These are phyloP conservation scores for Paguma larvata DNA, from an alignment of 2,797 vertebrate genomes.

Conservation along the genomic window DNA sequence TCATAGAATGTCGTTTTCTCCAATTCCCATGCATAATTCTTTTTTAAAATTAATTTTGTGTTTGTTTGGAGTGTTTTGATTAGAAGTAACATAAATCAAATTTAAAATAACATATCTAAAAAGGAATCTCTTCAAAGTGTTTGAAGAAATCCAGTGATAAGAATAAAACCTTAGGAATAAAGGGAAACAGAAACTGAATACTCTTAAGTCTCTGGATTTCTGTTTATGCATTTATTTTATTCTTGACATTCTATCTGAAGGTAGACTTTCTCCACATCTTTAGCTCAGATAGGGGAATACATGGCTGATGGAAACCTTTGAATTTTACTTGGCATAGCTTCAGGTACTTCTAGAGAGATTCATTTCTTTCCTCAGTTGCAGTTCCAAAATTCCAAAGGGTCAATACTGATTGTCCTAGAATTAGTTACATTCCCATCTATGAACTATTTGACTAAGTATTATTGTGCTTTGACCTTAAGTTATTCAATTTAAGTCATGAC, in stretches of 20 bases:
- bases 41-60: background rate
- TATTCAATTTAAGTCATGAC: background rate
- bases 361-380: background rate
- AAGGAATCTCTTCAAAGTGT: background rate
- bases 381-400: background rate
- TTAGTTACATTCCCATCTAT: background rate
- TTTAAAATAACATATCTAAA: background rate
- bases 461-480: background rate
- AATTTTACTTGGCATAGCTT: background rate
- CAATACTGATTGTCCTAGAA: background rate
- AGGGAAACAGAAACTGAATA: background rate
- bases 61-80: background rate
- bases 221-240: background rate
- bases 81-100: background rate
- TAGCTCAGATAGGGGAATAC: background rate
- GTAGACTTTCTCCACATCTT: background rate
- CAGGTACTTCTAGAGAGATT: background rate
- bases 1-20: background rate
- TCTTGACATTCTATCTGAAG: background rate
- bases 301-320: background rate
- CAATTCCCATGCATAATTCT: background rate
- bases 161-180: background rate
- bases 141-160: background rate
- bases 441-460: background rate
- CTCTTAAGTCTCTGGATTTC: background rate